Conservation (phyloP, 2,797 vertebrate genomes). For the Cygnus olor region DNA sequence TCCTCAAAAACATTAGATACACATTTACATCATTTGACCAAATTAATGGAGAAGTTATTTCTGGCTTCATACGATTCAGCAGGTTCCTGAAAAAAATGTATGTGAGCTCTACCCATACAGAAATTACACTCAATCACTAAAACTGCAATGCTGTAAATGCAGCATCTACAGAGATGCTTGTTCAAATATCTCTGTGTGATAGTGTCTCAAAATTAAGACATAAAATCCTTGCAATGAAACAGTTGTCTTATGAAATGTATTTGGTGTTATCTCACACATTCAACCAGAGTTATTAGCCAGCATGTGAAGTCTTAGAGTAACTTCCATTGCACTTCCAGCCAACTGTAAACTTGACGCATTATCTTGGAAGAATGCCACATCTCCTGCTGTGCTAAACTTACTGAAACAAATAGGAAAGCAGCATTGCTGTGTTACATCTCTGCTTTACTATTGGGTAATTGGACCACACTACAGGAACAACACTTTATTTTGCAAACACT, state of each 20-base stretch:
- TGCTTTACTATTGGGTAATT: conserved; percentile 81
- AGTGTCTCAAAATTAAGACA: conserved; percentile 57
- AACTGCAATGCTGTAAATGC: not conserved
- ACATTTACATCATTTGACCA: not conserved
- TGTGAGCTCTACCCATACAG: not conserved
- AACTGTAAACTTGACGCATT: conserved; percentile 72
- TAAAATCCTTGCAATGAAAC: conserved; percentile 67
- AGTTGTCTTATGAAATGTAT: no score
- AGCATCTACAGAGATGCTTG: conserved; percentile 5
- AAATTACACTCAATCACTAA: conserved; percentile 4
- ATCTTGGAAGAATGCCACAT: conserved; percentile 72
- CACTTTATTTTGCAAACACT: conserved; percentile 68
- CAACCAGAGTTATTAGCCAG: conserved; percentile 74
- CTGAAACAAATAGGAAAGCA: conserved; percentile 84
- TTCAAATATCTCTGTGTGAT: conserved; percentile 14
- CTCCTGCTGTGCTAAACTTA: conserved; percentile 84
- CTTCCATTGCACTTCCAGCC: conserved; percentile 74
- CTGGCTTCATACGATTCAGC: not conserved
- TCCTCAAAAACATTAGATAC: not conserved
- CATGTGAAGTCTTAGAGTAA: conserved; percentile 70
- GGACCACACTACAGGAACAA: conserved; percentile 75
- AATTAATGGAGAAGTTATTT: not conserved
- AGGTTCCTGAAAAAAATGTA: not conserved
- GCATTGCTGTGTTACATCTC: conserved; percentile 75
- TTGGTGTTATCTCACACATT: conserved; percentile 33